Base-by-base conservation (phyloP, 2,113 vertebrate genomes). In the Tiliqua scincoides region DNA sequence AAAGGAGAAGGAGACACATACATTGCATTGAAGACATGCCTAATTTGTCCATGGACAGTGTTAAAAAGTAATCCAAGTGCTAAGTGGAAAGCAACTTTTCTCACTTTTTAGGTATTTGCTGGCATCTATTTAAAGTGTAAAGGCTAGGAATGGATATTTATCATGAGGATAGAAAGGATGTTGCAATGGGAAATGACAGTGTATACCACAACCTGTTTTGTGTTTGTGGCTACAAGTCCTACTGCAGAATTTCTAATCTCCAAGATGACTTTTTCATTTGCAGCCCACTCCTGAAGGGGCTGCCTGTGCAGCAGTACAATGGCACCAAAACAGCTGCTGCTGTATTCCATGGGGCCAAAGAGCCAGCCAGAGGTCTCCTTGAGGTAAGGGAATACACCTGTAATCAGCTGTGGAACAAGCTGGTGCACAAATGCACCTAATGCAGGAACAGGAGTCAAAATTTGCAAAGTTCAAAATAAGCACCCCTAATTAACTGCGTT, bases 51-150 rank as follows among this genome's bases (percentile, higher is more conserved):
- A 10, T 75, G 89, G 80, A 85, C 0, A 8, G 43, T 1, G 3
- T 0, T 0, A 63, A 40, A 70, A 88, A 90, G 68, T 88, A 79
- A 78, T 48, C 87, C 84, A 91, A 89, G 73, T 78, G 54, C 85
- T 65, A 65, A 89, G 71, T 59, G 37, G 32, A 88, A 87, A 65
- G 48, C 21, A 12, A 84, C 93, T 92, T 83, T 80, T 75, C 82
- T 88, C 74, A 84, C 89, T 90, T 92, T 94, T 89, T 78, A 91
- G 82, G 89, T 73, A 77, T 2, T 48, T n/a, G 40, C 52, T 89
- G 74, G 87, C 57, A 74, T 63, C 35, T 48, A 32, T 27, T 52
- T 32, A 62, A 35, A 80, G n/a, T 25, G n/a, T 15, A 54, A 85
- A 57, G n/a, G 9, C 5, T 73, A 37, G 68, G 30, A 30, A 27